Conservation (phyloP, 2,797 vertebrate genomes). For the Neomorphus geoffroyi region DNA sequence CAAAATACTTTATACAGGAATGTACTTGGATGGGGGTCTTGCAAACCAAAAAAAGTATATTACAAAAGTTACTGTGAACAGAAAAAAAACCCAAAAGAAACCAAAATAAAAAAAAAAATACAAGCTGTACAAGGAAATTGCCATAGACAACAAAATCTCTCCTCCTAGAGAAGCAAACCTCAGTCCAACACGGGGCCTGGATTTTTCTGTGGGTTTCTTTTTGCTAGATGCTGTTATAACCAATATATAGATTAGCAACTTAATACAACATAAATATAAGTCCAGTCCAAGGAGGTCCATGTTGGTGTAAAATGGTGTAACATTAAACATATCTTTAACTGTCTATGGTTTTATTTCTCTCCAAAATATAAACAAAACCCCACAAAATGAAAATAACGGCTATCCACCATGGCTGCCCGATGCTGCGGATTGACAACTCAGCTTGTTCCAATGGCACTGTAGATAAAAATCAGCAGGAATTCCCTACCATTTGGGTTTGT, state of each 20-base stretch:
- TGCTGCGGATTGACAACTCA: conserved; percentile 72
- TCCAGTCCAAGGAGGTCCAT: conserved; percentile 91
- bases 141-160: conserved; percentile 91
- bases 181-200: conserved; percentile 79
- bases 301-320: conserved; percentile 80
- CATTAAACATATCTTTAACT: conserved; percentile 75
- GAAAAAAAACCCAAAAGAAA: conserved; percentile 69
- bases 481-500: conserved; percentile 71
- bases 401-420: conserved; percentile 68
- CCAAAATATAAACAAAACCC: conserved; percentile 76
- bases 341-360: conserved; percentile 76
- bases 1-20: conserved; percentile 98
- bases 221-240: conserved; percentile 76
- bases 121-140: conserved; percentile 89
- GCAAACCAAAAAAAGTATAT: conserved; percentile 83
- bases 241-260: conserved; percentile 76
- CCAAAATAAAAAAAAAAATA: conserved; percentile 78
- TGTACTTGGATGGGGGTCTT: conserved; percentile 86
- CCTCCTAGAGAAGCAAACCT: conserved; percentile 84
- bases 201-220: conserved; percentile 53
- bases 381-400: conserved; percentile 54
- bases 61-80: conserved; percentile 90
- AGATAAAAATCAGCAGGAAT: conserved; percentile 68
- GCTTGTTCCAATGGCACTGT: conserved; percentile 77
- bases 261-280: conserved; percentile 86